Evolutionary conservation across 2,888 invertebrate species (phyloP), one percentile per base, ranked within the genome.

Genomic region (Perizoma flavofasciatum): DNA sequence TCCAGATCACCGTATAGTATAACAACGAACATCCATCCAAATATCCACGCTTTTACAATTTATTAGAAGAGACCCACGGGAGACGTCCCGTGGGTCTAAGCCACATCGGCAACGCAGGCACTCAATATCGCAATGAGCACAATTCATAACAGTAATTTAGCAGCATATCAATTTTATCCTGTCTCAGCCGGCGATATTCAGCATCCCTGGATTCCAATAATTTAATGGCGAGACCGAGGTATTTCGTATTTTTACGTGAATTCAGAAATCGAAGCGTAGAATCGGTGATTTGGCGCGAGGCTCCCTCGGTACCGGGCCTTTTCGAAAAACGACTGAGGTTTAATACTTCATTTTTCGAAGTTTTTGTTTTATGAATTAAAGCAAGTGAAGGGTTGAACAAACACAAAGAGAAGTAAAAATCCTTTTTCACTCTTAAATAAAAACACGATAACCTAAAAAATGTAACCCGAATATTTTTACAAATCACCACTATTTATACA

Each of bases 221-320:
- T 64, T 65, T 60, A 63, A 64, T 66, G 61, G 65, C 59, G 62
- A 63, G 58, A 71, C 70, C 71, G 68, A 71, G 70, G 72, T 67
- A 65, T 71, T 72, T 71, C 72, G 67, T 72, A 75, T 62, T 74
- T 68, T 74, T 73, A 65, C 67, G 70, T 59, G 72, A 71, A 70
- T 74, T 75, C 70, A 70, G 72, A 78, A 76, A 77, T 77, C 77
- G 77, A 77, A 72, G 73, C 71, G 72, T 65, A 64, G 75, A 73
- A 76, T 77, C 70, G 75, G 71, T 73, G 75, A 78, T 75, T 71
- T 72, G 66, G 68, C 65, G 65, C 54, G 58, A 57, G 55, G 54
- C 37, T 72, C 78, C 72, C 75, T 9, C 43, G 70, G 67, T 74
- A 68, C 39, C 10, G 46, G 10, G n/a, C 49, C 56, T 32, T 2